Evolutionary conservation across 2,888 invertebrate genomes (phyloP), one percentile per base, ranked within the genome.

Genomic region (Gerosis bhagava): DNA sequence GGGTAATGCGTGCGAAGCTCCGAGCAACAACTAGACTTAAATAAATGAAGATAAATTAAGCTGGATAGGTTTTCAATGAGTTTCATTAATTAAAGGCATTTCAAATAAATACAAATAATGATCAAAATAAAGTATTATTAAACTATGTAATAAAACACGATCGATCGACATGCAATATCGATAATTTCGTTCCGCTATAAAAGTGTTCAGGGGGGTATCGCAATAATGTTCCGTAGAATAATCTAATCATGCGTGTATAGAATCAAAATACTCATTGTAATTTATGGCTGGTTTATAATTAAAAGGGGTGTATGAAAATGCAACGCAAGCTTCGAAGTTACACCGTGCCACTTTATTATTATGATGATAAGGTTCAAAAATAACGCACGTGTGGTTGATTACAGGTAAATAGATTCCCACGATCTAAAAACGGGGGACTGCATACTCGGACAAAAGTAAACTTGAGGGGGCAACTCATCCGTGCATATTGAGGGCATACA

Each of bases 201-300:
- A 43, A 29, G 36, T 25, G 3, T 32, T 32, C 25, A n/a, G n/a
- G n/a, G 32, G 17, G 15, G 13, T 22, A 37, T 17, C 17, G 29
- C 16, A 21, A 40, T 22, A 36, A 29, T 32, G 31, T 26, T 15
- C 19, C 39, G 32, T 31, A 32, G 32, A 43, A 37, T 37, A 35
- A 28, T 65, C 71, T 64, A 77, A 81, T 79, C 74, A 70, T 52
- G 70, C 75, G 64, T 73, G 71, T 73, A 76, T 64, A 58, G 62
- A 67, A 79, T 79, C 76, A 77, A 79, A 80, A 82, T 77, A 77
- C 73, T 77, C 77, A 83, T 83, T 83, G 71, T 77, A 77, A 86
- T 81, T 83, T 86, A 84, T 86, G 74, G 79, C 77, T 71, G 70
- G n/a, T n/a, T 75, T 69, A 73, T 76, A 82, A 81, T 81, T 77